phyloP scores from a whole-genome alignment of 2,113 vertebrate genomes.

The Benitochromis conjunctus region DNA sequence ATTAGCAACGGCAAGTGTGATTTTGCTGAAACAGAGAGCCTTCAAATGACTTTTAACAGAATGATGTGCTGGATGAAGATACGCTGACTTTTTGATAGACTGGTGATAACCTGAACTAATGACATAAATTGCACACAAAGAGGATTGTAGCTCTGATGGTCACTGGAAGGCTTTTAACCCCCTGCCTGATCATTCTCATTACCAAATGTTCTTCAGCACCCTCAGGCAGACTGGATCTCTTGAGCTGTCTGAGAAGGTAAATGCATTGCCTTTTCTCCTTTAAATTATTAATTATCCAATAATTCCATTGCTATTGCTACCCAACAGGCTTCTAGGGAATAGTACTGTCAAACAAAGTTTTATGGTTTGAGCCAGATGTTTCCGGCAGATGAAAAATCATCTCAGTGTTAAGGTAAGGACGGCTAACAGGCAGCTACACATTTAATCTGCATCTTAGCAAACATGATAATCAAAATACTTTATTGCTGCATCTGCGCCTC shows the following conservation, averaged over 20 bases:
- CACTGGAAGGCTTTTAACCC: neutral
- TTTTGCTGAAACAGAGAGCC: neutral
- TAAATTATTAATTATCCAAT: neutral
- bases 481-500: neutral
- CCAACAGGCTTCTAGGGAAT: neutral
- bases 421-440: neutral
- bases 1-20: neutral
- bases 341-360: neutral
- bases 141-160: neutral
- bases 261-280: neutral
- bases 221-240: neutral
- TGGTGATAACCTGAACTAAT: neutral
- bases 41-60: neutral
- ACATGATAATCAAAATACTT: neutral
- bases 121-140: neutral
- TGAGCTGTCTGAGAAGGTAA: neutral
- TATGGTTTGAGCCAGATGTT: neutral
- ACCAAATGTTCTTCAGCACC: neutral
- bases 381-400: neutral
- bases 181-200: neutral
- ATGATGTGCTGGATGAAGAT: neutral
- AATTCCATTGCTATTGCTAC: neutral
- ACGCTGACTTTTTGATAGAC: neutral
- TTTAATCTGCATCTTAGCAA: neutral
- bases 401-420: neutral